A percentile compares a stretch with the other conserved stretches of the same genome.
phyloP scores from a whole-genome alignment of 2,888 invertebrate genomes.

The Bellardia bayeri region DNA sequence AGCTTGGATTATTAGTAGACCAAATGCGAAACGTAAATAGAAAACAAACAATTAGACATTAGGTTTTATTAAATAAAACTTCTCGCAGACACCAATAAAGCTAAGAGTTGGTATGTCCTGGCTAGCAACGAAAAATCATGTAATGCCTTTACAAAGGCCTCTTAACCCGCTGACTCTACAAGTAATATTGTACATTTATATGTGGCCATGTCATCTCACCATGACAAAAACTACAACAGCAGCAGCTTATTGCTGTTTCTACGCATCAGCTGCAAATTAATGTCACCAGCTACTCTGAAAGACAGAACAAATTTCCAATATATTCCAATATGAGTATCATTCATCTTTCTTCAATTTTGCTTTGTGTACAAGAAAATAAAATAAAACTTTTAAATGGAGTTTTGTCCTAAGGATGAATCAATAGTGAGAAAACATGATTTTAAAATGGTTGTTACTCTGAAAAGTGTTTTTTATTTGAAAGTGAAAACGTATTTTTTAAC shows the following conservation, averaged over 20 bases:
- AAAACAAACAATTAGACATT: too few relatives aligned
- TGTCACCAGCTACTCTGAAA: conserved; percentile 19
- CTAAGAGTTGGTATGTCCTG: too few relatives aligned
- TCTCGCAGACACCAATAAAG: too few relatives aligned
- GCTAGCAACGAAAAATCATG: too few relatives aligned
- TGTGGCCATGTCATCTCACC: neutral
- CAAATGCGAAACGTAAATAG: too few relatives aligned
- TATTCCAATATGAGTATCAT: neutral
- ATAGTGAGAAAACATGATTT: conserved; percentile 10
- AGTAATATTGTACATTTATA: neutral
- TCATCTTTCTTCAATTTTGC: neutral
- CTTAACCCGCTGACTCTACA: neutral
- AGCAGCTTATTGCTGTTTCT: conserved; percentile 30
- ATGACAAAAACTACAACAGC: conserved; percentile 21
- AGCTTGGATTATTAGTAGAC: too few relatives aligned
- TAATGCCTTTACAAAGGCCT: too few relatives aligned
- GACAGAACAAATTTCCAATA: neutral
- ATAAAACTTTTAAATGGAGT: conserved; percentile 22
- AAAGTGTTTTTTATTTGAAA: neutral
- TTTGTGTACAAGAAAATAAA: neutral
- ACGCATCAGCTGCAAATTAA: conserved; percentile 48
- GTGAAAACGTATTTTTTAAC: neutral
- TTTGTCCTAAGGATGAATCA: conserved; percentile 18
- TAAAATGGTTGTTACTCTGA: neutral
- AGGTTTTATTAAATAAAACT: too few relatives aligned